phyloP scores from a whole-genome alignment of 2,888 invertebrate species.

The Drosophila testacea region DNA sequence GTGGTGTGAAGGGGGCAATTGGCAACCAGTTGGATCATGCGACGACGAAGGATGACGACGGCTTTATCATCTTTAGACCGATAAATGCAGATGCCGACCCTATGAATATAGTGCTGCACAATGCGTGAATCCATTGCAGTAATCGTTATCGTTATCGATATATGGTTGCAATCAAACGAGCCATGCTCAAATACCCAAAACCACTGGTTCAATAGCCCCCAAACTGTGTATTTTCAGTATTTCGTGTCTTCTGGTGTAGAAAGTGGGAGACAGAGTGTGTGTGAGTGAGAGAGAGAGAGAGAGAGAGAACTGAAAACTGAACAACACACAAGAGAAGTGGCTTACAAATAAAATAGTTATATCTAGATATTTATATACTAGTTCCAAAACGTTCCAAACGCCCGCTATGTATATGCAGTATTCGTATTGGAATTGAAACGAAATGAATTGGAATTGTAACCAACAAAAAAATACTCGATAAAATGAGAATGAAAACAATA shows the following conservation, averaged over 20 bases:
- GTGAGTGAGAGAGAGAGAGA: slow-evolving; percentile 18
- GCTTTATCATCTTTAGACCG: slow-evolving; percentile 26
- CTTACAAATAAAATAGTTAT: slow-evolving; percentile 37
- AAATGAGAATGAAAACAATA: slow-evolving; percentile 26
- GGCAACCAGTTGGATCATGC: slow-evolving; percentile 49
- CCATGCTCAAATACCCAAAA: slow-evolving; percentile 4
- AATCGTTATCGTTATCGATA: slow-evolving; percentile 13
- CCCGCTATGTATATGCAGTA: slow-evolving; percentile 51
- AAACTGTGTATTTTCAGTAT: slow-evolving; percentile 19
- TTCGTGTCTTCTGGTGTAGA: slow-evolving; percentile 18
- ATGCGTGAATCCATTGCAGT: slow-evolving; percentile 20
- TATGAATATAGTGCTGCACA: slow-evolving; percentile 30
- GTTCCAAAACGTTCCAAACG: slow-evolving; percentile 52
- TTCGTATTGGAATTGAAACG: slow-evolving; percentile 50
- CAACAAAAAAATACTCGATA: slow-evolving; percentile 10
- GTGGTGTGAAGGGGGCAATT: slow-evolving; percentile 21
- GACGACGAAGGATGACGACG: slow-evolving; percentile 16
- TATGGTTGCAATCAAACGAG: neutral
- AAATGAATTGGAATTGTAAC: slow-evolving; percentile 26
- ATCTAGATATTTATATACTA: slow-evolving; percentile 40
- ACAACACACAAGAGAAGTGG: slow-evolving; percentile 42
- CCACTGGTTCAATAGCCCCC: slow-evolving; percentile 40
- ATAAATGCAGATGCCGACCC: slow-evolving; percentile 22
- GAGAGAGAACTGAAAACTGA: slow-evolving; percentile 42
- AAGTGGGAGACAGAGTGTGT: slow-evolving; percentile 9